Conservation (phyloP, 1,140 invertebrate genomes). For the Bombus confusus region DNA sequence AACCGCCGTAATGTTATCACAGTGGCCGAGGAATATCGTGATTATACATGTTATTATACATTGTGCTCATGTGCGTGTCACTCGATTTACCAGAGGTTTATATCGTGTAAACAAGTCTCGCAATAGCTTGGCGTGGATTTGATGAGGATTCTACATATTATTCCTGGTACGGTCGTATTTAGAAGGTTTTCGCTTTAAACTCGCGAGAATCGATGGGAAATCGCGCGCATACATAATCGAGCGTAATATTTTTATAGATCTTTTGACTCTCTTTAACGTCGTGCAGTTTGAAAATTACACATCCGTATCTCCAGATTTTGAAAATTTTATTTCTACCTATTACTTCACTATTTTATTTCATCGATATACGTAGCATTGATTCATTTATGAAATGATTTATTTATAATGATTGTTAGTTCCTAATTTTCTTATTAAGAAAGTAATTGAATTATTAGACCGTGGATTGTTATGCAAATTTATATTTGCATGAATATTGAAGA, state of each 20-base stretch:
- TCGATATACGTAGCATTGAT: too few species aligned
- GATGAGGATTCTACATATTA: conserved; percentile 5
- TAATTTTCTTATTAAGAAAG: not conserved
- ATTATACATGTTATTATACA: conserved; percentile 4
- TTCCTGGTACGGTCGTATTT: not conserved
- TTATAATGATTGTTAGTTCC: not conserved
- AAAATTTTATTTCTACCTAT: not conserved
- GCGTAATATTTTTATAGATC: not conserved
- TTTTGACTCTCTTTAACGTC: too few species aligned
- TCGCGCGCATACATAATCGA: not conserved
- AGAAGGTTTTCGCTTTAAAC: not conserved
- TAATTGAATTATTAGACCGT: too few species aligned
- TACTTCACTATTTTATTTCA: too few species aligned
- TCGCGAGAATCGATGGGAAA: not conserved
- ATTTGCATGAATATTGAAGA: too few species aligned
- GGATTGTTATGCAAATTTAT: too few species aligned
- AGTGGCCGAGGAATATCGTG: not conserved
- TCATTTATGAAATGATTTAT: not conserved
- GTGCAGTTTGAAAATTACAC: too few species aligned
- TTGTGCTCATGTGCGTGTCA: not conserved
- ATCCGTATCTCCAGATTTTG: not conserved
- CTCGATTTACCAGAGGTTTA: not conserved
- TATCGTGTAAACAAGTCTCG: not conserved
- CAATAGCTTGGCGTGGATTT: not conserved
- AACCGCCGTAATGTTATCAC: not conserved